Evolutionary conservation across 2,888 invertebrate species (phyloP), one percentile per base, ranked within the genome.

Genomic region (Nomada ferruginata): DNA sequence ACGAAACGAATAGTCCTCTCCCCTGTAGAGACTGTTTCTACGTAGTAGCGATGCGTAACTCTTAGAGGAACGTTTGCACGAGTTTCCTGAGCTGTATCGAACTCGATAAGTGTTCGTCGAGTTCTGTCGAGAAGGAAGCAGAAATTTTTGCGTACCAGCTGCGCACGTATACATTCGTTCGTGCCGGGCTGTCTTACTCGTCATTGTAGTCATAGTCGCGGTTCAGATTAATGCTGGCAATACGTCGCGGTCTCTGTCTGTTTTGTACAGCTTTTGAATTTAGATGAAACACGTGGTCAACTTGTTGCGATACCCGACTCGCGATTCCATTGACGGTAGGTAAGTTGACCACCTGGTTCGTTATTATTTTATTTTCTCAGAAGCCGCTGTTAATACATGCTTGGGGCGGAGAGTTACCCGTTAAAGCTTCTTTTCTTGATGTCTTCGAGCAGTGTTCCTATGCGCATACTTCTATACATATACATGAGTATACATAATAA

Each of bases 61-160:
- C 50, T 73, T 87, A 87, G 86, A 86, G 75, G 70, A 86, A 86
- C 83, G 86, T 88, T 86, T 86, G 87, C 87, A 88, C 87, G 88
- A 83, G 88, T 85, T 87, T 86, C 70, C 83, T 83, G 83, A 86
- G 82, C 81, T 82, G 78, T 47, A 20, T 55, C 36, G 61, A 71
- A n/a, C n/a, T 63, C 65, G 71, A 70, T 15, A 44, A 65, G 18
- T 15, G 1, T 18, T 61, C 66, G 11, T 78, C 61, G 50, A 18
- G 76, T 15, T 29, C 20, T 5, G 18, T 26, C 18, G 44, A 29
- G 57, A 68, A 52, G 53, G 42, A 13, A 36, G 23, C 64, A 10
- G 70, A 61, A 18, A 60, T 79, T 65, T 71, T 80, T 78, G 73
- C 42, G 80, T 73, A 50, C 80, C 81, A 80, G 83, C 78, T 81